Base-by-base conservation (phyloP, 2,888 invertebrate genomes). In the Theretra japonica region DNA sequence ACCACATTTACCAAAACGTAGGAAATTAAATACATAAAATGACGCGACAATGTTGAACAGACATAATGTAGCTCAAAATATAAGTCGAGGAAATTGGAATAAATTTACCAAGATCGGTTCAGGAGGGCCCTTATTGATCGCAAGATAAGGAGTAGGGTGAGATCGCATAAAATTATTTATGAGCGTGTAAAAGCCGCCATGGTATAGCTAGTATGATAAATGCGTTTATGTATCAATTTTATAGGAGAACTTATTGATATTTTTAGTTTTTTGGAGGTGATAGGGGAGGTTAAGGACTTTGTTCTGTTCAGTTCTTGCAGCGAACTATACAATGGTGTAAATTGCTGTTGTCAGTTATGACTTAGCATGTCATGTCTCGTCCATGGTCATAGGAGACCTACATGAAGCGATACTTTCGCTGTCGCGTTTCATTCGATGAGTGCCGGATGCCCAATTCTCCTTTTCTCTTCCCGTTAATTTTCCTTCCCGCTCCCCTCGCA, bases 91-190 rank as follows among this genome's bases (percentile, higher is more conserved):
- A 65, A 65, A 65, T 48, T 65, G 65, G 65, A 65, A 65, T 65
- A 65, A 65, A 65, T 65, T 65, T 65, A 48, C 65, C 41, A 65
- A 65, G 41, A 65, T 65, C 65, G 48, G 65, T 65, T 48, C 65
- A 23, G 65, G 41, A 65, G 65, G 48, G 65, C 41, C 48, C 65
- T 48, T 65, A 65, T 65, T 65, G 65, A 65, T 48, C 65, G 65
- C 21, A 4, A 41, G 65, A 65, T 65, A 65, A 65, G 62, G 41
- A 62, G 48, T 41, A 23, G 41, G 65, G 65, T 65, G 65, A 65
- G 65, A 65, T 41, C 48, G 65, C 65, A 65, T 65, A 65, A 65
- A 65, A 65, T 65, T 65, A 65, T 65, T 65, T 65, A 65, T 65
- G 48, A 48, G 65, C 65, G 23, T 65, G 65, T 65, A 65, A 65